phyloP scores from a whole-genome alignment of 2,113 vertebrate species.

The Pampusana beccarii region DNA sequence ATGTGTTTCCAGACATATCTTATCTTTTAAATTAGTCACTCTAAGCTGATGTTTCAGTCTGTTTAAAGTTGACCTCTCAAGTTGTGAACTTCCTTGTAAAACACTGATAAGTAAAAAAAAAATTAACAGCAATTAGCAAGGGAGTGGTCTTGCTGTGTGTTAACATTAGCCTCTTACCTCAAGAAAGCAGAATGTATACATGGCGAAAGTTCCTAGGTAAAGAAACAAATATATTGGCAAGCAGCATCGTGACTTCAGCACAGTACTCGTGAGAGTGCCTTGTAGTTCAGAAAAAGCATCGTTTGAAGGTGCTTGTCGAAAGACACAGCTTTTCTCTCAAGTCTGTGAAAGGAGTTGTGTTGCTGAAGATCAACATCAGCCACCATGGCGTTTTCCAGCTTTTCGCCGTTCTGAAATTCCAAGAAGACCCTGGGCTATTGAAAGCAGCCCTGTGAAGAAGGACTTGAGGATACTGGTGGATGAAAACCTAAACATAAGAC shows the following conservation, averaged over 20 bases:
- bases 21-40: conserved; percentile 76
- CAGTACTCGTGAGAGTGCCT: neutral
- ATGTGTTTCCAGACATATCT: conserved; percentile 68
- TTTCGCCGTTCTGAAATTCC: neutral
- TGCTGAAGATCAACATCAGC: neutral
- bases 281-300: neutral
- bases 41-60: conserved; percentile 70
- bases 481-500: neutral
- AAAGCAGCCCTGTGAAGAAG: neutral
- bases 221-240: conserved; percentile 10
- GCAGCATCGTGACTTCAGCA: neutral
- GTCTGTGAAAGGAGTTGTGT: neutral
- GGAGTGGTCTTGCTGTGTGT: conserved; percentile 24
- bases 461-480: neutral
- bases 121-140: conserved; percentile 53
- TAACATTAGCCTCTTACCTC: conserved; percentile 13
- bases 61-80: conserved; percentile 70
- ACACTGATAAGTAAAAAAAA: conserved; percentile 69
- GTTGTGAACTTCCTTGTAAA: conserved; percentile 75
- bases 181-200: conserved; percentile 59
- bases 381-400: neutral
- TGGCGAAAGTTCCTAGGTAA: conserved; percentile 19
- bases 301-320: neutral
- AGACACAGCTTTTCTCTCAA: neutral
- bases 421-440: neutral